Percentiles rank a stretch among this genome's conserved stretches.
phyloP scores from a whole-genome alignment of 2,797 vertebrate species.

The Vultur gryphus region DNA sequence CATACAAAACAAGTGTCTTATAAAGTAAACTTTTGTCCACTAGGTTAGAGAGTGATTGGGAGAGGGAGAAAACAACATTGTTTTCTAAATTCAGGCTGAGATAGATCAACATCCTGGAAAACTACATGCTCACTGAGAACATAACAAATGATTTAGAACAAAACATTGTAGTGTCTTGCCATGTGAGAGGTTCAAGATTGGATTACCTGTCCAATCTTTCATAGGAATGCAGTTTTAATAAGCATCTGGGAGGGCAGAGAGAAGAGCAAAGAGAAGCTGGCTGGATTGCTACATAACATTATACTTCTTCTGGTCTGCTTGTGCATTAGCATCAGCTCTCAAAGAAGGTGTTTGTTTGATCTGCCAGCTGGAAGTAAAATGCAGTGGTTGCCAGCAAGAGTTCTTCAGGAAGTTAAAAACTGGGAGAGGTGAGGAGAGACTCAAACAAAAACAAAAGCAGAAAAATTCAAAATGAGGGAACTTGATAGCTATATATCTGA shows the following conservation, averaged over 20 bases:
- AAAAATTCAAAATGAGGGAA: not conserved
- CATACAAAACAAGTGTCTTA: not conserved
- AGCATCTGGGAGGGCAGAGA: not conserved
- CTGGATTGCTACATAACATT: not conserved
- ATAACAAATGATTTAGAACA: not conserved
- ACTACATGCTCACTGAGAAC: not conserved
- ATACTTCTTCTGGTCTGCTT: not conserved
- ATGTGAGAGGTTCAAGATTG: not conserved
- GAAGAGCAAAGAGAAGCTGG: not conserved
- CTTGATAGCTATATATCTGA: not conserved
- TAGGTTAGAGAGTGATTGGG: not conserved
- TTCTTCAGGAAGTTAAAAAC: slow-evolving; percentile 47
- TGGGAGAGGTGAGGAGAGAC: slow-evolving; percentile 2
- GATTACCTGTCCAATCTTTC: not conserved
- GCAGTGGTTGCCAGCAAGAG: not conserved
- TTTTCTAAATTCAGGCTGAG: not conserved
- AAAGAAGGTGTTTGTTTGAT: slow-evolving; percentile 1
- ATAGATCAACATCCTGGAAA: not conserved
- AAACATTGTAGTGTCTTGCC: not conserved
- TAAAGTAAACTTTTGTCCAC: not conserved
- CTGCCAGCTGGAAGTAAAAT: slow-evolving; percentile 16
- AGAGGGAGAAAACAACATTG: not conserved
- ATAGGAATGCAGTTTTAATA: not conserved
- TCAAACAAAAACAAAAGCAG: not conserved
- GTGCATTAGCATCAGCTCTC: not conserved